Base-by-base conservation (phyloP, 2,113 vertebrate genomes). In the Oryzias woworae region DNA sequence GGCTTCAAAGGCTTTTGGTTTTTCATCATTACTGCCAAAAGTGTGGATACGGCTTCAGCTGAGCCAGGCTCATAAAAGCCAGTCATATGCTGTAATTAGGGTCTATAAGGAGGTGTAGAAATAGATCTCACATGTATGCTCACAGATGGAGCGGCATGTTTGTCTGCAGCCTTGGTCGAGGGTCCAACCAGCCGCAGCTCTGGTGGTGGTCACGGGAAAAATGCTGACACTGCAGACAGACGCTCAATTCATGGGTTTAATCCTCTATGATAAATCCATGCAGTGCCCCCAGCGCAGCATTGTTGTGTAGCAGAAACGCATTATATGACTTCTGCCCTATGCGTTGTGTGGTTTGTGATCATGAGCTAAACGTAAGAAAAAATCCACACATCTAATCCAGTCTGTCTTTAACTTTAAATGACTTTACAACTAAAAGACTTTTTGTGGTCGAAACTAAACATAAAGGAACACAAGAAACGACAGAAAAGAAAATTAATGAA, bases 111-210 rank as follows among this genome's bases (percentile, higher is more conserved):
- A 70, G 62, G 66, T 62, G 68, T 66, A 70, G 76, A 85, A 87
- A 88, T 85, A 88, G 85, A 81, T 76, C 58, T 81, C 71, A 80
- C 77, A 80, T 75, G 78, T 78, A 59, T 79, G 51, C 69, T 60
- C 77, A 22, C 3, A 59, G 18, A 71, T 50, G 16, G 20, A 22
- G 10, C n/a, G 47, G 65, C 44, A 73, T 50, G 53, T 76, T 53
- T 63, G 50, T 51, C 64, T 70, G 50, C 53, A 47, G 71, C 64
- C 28, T 65, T 55, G 26, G 52, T 45, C 56, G 41, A 46, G 58
- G 73, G 45, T 53, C 63, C 22, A 52, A 67, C 49, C 24, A 46
- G 53, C 76, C 72, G 77, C 58, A 54, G 73, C 69, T 73, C 47
- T 71, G 58, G 74, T 66, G 71, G 71, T 70, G 78, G 77, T 57